These are phyloP conservation scores for Sebastes steindachneri DNA, from an alignment of 2,797 vertebrate genomes.

Conservation along the genomic window DNA sequence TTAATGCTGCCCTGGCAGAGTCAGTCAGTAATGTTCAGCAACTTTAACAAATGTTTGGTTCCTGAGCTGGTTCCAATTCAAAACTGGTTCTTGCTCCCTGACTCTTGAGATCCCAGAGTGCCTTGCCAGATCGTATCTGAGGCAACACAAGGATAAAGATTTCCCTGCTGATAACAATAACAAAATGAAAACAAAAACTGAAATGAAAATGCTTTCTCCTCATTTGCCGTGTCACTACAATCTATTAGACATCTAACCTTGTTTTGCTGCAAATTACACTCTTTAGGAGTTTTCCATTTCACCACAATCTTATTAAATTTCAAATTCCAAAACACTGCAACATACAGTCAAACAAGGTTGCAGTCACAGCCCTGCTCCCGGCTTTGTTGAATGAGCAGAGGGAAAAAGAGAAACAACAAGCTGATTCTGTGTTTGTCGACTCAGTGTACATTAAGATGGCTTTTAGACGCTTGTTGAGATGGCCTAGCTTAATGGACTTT, in stretches of 20 bases:
- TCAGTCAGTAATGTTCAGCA: background rate
- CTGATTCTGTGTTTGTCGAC: slow-evolving; percentile 23
- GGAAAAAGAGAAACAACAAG: slow-evolving; percentile 16
- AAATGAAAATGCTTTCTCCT: slow-evolving; percentile 63
- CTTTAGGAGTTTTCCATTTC: slow-evolving; percentile 14
- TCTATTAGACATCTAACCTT: slow-evolving; percentile 39
- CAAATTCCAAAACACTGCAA: slow-evolving; percentile 5
- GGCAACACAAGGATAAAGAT: background rate
- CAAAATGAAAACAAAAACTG: background rate
- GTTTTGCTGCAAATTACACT: slow-evolving; percentile 36
- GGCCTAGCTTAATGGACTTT: slow-evolving; percentile 73
- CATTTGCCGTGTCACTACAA: slow-evolving; percentile 43
- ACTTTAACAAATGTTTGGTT: background rate
- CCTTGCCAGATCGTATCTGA: background rate
- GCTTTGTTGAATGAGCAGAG: background rate
- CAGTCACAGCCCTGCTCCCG: background rate
- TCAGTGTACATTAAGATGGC: slow-evolving; percentile 43
- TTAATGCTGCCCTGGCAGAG: no score
- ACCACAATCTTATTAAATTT: slow-evolving; percentile 17
- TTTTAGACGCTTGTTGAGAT: slow-evolving; percentile 41
- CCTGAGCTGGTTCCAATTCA: background rate
- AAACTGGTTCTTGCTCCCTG: background rate
- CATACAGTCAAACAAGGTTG: slow-evolving; percentile 2
- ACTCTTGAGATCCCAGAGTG: background rate
- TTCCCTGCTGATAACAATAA: background rate